Evolutionary conservation across 2,888 invertebrate genomes (phyloP).

Genomic region (Synanthedon andrenaeformis): DNA sequence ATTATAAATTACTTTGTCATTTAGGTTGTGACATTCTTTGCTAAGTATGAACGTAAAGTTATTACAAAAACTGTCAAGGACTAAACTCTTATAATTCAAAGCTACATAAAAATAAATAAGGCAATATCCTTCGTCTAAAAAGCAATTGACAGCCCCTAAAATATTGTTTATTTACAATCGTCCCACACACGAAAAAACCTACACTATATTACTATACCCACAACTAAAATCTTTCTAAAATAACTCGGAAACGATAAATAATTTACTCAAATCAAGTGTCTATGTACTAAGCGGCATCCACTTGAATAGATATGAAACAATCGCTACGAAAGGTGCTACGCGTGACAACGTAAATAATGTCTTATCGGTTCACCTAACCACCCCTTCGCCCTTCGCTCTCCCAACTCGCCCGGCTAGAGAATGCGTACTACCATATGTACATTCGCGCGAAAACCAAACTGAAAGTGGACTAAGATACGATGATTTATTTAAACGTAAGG

Average conservation of each 20-base stretch:
- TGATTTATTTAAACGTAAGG: constrained; percentile 61
- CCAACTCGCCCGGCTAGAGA: constrained; percentile 4
- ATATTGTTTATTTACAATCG: not conserved
- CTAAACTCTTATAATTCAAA: too few species aligned
- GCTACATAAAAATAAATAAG: not conserved
- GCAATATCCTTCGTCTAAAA: not conserved
- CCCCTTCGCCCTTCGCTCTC: constrained; percentile 12
- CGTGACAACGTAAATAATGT: constrained; percentile 44
- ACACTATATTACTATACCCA: not conserved
- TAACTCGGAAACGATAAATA: too few species aligned
- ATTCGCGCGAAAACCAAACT: constrained; percentile 4
- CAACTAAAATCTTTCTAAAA: too few species aligned
- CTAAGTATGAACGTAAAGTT: too few species aligned
- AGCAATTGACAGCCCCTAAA: not conserved
- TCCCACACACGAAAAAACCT: not conserved
- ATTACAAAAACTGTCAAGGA: too few species aligned
- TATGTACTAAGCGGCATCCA: constrained; percentile 4
- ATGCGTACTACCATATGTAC: constrained; percentile 17
- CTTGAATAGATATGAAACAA: constrained; percentile 13
- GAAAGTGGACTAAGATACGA: constrained; percentile 18
- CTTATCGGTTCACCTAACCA: constrained; percentile 22
- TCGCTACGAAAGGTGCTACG: constrained; percentile 12
- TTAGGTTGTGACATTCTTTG: too few species aligned
- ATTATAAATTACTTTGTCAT: too few species aligned
- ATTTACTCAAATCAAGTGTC: too few species aligned